phyloP scores from a whole-genome alignment of 2,888 invertebrate genomes.

The Nysson spinosus region DNA sequence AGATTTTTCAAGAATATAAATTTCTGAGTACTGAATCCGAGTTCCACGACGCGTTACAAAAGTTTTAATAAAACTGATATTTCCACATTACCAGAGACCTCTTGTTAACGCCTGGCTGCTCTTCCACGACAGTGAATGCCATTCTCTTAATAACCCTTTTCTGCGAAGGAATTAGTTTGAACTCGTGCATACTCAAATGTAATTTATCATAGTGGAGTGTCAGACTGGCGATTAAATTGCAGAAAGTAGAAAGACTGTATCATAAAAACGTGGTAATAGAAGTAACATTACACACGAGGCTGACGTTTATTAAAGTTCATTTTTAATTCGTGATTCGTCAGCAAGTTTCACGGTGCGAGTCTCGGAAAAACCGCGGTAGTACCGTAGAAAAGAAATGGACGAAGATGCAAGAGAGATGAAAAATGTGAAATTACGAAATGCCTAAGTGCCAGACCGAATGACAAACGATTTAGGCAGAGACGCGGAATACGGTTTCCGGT shows the following conservation, averaged over 20 bases:
- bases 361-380: too few species aligned
- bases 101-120: too few species aligned
- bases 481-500: conserved; percentile 51
- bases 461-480: conserved; percentile 53
- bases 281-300: conserved; percentile 1
- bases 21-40: too few species aligned
- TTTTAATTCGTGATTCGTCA: background rate
- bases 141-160: too few species aligned
- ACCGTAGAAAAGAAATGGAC: conserved; percentile 1
- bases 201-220: too few species aligned
- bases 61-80: too few species aligned
- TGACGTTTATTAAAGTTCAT: conserved; percentile 26
- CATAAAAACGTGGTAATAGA: conserved; percentile 1
- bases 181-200: too few species aligned
- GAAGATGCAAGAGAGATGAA: conserved; percentile 8
- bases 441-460: conserved; percentile 36
- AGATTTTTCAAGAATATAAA: too few species aligned
- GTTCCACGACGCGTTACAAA: too few species aligned
- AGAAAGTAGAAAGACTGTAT: background rate
- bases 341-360: background rate
- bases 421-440: conserved; percentile 39
- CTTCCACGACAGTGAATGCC: too few species aligned
- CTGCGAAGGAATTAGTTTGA: too few species aligned
- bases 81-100: too few species aligned
- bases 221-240: background rate